Conservation (phyloP, 2,888 invertebrate genomes). For the Hemistola chrysoprasaria region DNA sequence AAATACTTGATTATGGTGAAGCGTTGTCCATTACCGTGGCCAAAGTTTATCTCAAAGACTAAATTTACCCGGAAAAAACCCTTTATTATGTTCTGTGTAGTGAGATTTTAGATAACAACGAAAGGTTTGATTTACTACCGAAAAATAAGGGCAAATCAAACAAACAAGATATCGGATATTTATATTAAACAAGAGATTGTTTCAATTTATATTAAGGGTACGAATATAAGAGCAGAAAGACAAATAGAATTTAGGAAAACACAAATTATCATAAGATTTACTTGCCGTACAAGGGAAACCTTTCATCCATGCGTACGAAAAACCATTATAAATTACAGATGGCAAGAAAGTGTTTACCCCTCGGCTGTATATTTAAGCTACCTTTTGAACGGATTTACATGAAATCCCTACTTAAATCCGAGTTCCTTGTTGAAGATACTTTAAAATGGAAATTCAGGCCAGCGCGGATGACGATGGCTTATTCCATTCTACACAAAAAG, state of each 20-base stretch:
- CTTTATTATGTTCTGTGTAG: constrained; percentile 45
- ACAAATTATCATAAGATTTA: constrained; percentile 15
- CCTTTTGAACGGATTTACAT: constrained; percentile 47
- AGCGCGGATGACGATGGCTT: constrained; percentile 54
- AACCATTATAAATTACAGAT: constrained; percentile 37
- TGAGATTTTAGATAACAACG: constrained; percentile 48
- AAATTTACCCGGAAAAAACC: constrained; percentile 46
- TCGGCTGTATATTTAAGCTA: constrained; percentile 36
- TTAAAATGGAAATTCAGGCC: constrained; percentile 60
- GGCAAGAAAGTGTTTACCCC: constrained; percentile 36
- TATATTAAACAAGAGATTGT: not conserved
- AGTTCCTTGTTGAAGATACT: constrained; percentile 41
- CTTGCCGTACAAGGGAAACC: constrained; percentile 27
- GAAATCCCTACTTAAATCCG: constrained; percentile 46
- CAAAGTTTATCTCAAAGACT: constrained; percentile 50
- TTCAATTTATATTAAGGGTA: too few relatives aligned
- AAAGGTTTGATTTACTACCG: constrained; percentile 51
- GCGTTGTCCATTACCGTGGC: constrained; percentile 53
- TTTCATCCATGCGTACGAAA: constrained; percentile 25
- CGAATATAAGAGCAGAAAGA: too few relatives aligned
- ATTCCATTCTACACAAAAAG: constrained; percentile 44
- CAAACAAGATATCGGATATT: not conserved
- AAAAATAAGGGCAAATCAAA: constrained; percentile 36
- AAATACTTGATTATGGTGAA: constrained; percentile 61
- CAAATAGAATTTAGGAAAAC: constrained; percentile 8